These are phyloP conservation scores for Austrolebias charrua DNA, from an alignment of 2,797 vertebrate species.

Conservation along the genomic window DNA sequence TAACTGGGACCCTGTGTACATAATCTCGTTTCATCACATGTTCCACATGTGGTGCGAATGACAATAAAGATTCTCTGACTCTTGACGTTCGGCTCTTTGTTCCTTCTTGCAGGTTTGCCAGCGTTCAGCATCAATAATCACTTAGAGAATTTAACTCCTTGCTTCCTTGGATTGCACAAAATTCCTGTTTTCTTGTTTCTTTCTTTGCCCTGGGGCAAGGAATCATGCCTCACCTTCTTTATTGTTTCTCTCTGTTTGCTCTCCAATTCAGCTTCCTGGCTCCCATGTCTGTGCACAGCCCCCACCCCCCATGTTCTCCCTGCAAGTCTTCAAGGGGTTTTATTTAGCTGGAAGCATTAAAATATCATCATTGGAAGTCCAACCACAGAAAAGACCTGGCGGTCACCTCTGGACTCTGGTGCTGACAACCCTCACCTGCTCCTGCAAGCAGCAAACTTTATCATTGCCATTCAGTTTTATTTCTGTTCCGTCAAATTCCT, in stretches of 20 bases:
- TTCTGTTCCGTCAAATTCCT: neutral
- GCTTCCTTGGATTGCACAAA: constrained; percentile 31
- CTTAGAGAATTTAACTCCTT: constrained; percentile 37
- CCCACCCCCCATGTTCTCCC: constrained; percentile 15
- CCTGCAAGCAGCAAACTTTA: neutral
- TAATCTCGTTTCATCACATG: too few relatives aligned
- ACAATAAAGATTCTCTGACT: too few relatives aligned
- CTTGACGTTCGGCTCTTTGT: constrained; percentile 56
- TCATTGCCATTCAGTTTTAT: neutral
- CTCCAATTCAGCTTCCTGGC: constrained; percentile 15
- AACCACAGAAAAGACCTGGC: constrained; percentile 51
- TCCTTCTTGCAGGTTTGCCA: constrained; percentile 39
- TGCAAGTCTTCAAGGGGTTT: constrained; percentile 42
- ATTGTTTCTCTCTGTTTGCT: constrained; percentile 4
- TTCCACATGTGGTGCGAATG: too few relatives aligned
- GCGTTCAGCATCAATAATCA: constrained; percentile 51
- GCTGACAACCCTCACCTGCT: constrained; percentile 28
- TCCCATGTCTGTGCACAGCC: constrained; percentile 9
- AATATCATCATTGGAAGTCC: constrained; percentile 69
- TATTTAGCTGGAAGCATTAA: constrained; percentile 72
- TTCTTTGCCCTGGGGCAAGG: constrained; percentile 35
- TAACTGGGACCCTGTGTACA: too few relatives aligned
- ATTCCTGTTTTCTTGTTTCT: constrained; percentile 18
- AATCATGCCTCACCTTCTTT: constrained; percentile 5
- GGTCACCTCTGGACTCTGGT: constrained; percentile 45